Percentiles rank a stretch among this genome's conserved stretches.
These are phyloP conservation scores for Tenebrosternarchus preto DNA, from an alignment of 2,113 vertebrate species.

Conservation along the genomic window DNA sequence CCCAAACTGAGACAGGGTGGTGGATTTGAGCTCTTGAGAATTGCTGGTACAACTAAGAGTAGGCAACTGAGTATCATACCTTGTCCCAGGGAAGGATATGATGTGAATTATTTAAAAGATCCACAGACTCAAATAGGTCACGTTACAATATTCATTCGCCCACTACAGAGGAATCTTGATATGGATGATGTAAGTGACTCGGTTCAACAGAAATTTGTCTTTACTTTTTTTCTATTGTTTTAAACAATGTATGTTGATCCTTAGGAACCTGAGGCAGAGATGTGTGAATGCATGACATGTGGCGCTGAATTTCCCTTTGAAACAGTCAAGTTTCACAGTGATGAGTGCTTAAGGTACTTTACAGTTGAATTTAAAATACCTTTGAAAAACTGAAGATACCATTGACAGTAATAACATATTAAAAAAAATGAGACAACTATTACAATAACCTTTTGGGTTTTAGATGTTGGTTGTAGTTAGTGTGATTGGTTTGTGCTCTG, in stretches of 20 bases:
- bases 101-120: slow-evolving; percentile 15
- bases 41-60: slow-evolving; percentile 17
- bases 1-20: slow-evolving; percentile 18
- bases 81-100: not conserved
- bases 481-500: no score
- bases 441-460: no score
- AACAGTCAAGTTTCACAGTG: no score
- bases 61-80: not conserved
- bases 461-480: no score
- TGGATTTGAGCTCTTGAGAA: slow-evolving; percentile 17
- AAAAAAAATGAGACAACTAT: no score
- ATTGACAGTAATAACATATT: no score
- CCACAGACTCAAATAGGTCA: slow-evolving; percentile 19
- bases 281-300: not conserved
- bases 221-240: no score
- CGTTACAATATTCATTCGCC: slow-evolving; percentile 7
- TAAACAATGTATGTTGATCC: no score
- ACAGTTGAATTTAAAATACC: not conserved
- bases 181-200: not conserved
- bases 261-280: no score
- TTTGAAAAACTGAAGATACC: no score
- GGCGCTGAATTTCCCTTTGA: not conserved
- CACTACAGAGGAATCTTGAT: not conserved
- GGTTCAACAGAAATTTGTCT: slow-evolving; percentile 12
- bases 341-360: not conserved